A percentile compares a stretch with the other conserved stretches of the same genome.
Conservation (phyloP, 2,888 invertebrate species). For the Sinopyrophorus schimmeli region DNA sequence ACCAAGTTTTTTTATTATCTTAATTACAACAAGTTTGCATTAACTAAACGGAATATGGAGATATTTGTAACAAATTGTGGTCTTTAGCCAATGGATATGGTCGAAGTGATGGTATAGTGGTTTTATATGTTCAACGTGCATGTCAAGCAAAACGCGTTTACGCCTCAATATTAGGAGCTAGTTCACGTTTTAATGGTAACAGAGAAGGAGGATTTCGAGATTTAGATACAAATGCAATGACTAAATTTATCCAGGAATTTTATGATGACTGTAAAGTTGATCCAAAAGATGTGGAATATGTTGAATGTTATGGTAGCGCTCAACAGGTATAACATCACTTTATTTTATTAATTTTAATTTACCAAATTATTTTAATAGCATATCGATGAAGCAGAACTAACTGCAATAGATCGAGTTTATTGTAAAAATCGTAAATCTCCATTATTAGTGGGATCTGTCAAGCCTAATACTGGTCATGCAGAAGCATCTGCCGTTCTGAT, state of each 20-base stretch:
- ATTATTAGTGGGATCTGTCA: slow-evolving; percentile 90
- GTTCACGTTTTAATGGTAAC: slow-evolving; percentile 62
- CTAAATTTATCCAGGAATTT: slow-evolving; percentile 59
- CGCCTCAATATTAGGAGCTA: slow-evolving; percentile 60
- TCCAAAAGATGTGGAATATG: slow-evolving; percentile 50
- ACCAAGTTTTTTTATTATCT: no score
- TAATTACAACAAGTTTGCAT: no score
- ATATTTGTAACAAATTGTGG: no score
- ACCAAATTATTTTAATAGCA: slow-evolving; percentile 41
- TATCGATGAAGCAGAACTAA: slow-evolving; percentile 74
- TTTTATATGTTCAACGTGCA: slow-evolving; percentile 73
- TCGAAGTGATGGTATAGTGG: slow-evolving; percentile 79
- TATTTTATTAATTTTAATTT: no score
- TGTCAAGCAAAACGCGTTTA: slow-evolving; percentile 59
- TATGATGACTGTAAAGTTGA: slow-evolving; percentile 58
- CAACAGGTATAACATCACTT: slow-evolving; percentile 57
- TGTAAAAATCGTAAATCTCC: slow-evolving; percentile 79
- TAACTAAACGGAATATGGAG: no score
- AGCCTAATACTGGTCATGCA: slow-evolving; percentile 97
- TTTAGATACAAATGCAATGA: slow-evolving; percentile 51
- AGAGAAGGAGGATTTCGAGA: slow-evolving; percentile 52
- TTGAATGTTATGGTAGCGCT: slow-evolving; percentile 53
- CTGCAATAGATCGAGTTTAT: slow-evolving; percentile 87
- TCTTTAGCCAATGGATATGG: slow-evolving; percentile 83
- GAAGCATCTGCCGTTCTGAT: slow-evolving; percentile 90